Conservation (phyloP, 2,797 vertebrate genomes). For the Sebastes variabilis region DNA sequence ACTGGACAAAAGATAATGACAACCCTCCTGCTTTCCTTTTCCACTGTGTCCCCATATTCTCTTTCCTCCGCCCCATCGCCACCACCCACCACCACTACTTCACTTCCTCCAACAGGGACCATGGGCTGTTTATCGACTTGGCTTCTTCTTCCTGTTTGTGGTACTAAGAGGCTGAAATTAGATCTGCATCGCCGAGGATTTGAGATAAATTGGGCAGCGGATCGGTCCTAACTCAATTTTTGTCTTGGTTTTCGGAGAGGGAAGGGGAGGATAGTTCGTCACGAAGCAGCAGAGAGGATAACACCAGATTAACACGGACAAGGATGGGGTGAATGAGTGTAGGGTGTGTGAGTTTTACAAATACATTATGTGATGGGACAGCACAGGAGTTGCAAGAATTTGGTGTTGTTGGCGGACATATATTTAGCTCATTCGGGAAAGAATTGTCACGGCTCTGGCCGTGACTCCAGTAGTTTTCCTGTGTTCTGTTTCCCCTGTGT, state of each 20-base stretch:
- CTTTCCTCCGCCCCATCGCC: background rate
- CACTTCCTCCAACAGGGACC: slow-evolving; percentile 54
- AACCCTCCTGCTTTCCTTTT: slow-evolving; percentile 46
- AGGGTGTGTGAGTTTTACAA: background rate
- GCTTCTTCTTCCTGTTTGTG: slow-evolving; percentile 77
- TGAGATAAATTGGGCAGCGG: slow-evolving; percentile 77
- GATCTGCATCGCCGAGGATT: slow-evolving; percentile 78
- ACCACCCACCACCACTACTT: slow-evolving; percentile 20
- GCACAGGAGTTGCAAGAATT: background rate
- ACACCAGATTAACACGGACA: slow-evolving; percentile 20
- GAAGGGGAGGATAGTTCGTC: slow-evolving; percentile 22
- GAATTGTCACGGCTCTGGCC: too few relatives aligned
- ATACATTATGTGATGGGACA: background rate
- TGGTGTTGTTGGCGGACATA: background rate
- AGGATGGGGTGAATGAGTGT: slow-evolving; percentile 17
- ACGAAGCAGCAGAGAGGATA: slow-evolving; percentile 49
- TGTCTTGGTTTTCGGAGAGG: slow-evolving; percentile 53
- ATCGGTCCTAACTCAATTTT: slow-evolving; percentile 75
- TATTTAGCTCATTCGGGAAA: background rate
- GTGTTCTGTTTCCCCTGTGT: too few relatives aligned
- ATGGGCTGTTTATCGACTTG: slow-evolving; percentile 75
- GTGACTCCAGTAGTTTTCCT: too few relatives aligned
- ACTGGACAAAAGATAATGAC: slow-evolving; percentile 45
- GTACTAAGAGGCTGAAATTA: slow-evolving; percentile 81
- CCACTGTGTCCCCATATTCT: slow-evolving; percentile 59